These are phyloP conservation scores for Umimayanthus chanpuru DNA, from an alignment of 92 coral and sea anemone genomes.

Conservation along the genomic window DNA sequence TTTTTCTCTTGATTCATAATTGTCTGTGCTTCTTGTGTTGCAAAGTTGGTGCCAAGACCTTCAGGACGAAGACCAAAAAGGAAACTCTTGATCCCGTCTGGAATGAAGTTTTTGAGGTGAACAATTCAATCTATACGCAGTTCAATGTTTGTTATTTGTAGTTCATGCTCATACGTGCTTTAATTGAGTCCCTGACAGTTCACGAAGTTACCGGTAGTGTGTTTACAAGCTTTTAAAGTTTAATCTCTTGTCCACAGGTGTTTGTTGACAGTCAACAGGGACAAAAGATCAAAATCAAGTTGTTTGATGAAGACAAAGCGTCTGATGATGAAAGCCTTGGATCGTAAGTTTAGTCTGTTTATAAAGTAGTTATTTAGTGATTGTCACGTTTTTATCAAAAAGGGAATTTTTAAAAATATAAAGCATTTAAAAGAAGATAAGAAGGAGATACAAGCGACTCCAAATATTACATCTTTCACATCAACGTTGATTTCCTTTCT, in stretches of 20 bases:
- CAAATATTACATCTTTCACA: no score
- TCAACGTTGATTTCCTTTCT: no score
- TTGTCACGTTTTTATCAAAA: no score
- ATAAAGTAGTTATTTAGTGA: no score
- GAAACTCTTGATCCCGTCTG: conserved; percentile 90
- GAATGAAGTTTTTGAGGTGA: conserved; percentile 98
- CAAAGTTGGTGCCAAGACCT: conserved; percentile 91
- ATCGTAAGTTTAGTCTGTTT: conserved; percentile 55
- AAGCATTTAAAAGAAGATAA: no score
- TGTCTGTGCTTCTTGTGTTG: neutral
- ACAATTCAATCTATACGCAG: neutral
- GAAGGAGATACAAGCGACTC: no score
- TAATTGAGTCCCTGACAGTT: neutral
- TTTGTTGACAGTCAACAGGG: conserved; percentile 95
- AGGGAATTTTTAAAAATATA: no score
- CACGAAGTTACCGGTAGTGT: no score
- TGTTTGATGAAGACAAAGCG: conserved; percentile 93
- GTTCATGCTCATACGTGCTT: neutral
- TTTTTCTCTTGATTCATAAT: neutral
- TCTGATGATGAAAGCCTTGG: conserved; percentile 98
- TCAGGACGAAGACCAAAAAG: conserved; percentile 84
- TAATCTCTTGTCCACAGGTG: conserved; percentile 60
- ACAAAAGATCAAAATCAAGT: conserved; percentile 87
- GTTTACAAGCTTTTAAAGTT: neutral
- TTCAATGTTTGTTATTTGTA: neutral